Percentiles rank a stretch among this genome's conserved stretches.
These are phyloP conservation scores for Adoxophyes honmai DNA, from an alignment of 1,140 invertebrate species.

Conservation along the genomic window DNA sequence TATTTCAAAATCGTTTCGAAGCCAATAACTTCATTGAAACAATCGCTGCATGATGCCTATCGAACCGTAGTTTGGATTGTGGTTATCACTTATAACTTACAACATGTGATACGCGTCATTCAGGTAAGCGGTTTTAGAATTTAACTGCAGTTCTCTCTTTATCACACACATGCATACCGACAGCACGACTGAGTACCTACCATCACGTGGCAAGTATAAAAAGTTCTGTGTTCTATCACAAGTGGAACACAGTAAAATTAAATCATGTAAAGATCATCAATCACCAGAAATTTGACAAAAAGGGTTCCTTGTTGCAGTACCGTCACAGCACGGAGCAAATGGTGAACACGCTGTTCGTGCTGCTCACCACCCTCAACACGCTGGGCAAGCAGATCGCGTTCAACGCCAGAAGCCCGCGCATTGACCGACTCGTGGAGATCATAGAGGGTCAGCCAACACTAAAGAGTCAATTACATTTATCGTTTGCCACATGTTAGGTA, in stretches of 20 bases:
- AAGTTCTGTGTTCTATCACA: too few relatives aligned
- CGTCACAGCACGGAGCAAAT: constrained; percentile 42
- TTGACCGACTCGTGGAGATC: constrained; percentile 38
- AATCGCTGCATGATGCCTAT: constrained; percentile 35
- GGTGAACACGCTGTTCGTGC: constrained; percentile 53
- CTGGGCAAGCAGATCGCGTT: constrained; percentile 51
- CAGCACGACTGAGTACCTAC: too few relatives aligned
- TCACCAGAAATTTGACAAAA: background rate
- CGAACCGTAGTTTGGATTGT: constrained; percentile 34
- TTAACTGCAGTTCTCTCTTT: too few relatives aligned
- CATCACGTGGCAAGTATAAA: too few relatives aligned
- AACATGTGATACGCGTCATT: constrained; percentile 43
- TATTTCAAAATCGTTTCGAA: constrained; percentile 45
- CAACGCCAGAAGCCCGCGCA: constrained; percentile 33
- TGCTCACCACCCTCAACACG: constrained; percentile 52
- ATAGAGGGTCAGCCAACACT: constrained; percentile 35
- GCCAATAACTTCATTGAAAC: constrained; percentile 20
- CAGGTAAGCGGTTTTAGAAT: too few relatives aligned
- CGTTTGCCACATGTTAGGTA: too few relatives aligned
- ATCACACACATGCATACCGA: too few relatives aligned
- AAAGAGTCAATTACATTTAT: too few relatives aligned
- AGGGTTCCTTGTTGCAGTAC: constrained; percentile 25
- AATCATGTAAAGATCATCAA: too few relatives aligned
- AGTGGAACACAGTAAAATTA: too few relatives aligned
- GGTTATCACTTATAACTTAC: constrained; percentile 46